Evolutionary conservation across 2,113 vertebrate species (phyloP).

Genomic region (Ia io): DNA sequence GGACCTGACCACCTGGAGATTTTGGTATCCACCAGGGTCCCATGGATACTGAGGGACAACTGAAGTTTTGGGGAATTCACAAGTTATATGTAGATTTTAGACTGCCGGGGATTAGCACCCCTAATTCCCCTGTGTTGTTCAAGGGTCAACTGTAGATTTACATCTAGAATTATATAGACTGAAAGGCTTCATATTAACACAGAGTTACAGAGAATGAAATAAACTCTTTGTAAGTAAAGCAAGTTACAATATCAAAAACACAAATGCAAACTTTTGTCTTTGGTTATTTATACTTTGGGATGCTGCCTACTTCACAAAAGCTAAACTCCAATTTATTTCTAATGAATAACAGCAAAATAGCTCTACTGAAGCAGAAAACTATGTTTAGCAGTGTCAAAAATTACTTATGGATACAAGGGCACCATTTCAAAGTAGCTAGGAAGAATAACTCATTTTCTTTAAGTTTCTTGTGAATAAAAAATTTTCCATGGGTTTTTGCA

Average conservation of each 20-base stretch:
- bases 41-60: not conserved
- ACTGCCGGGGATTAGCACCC: not conserved
- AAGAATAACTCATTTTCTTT: not conserved
- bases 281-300: not conserved
- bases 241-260: not conserved
- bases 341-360: not conserved
- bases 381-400: not conserved
- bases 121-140: not conserved
- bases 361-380: not conserved
- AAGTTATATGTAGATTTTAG: not conserved
- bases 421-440: not conserved
- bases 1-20: not conserved
- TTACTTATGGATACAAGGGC: not conserved
- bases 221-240: conserved; percentile 15
- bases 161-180: conserved; percentile 7
- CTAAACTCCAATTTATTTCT: not conserved
- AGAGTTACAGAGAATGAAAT: conserved; percentile 31
- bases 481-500: not conserved
- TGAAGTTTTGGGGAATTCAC: not conserved
- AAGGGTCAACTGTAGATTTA: not conserved
- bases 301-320: conserved; percentile 25
- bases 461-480: conserved; percentile 16
- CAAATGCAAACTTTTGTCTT: not conserved
- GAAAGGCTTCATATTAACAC: conserved; percentile 38
- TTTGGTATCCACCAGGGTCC: not conserved